Percentiles rank a stretch among this genome's conserved stretches.
phyloP scores from a whole-genome alignment of 2,797 vertebrate genomes.

The Buphagus erythrorhynchus region DNA sequence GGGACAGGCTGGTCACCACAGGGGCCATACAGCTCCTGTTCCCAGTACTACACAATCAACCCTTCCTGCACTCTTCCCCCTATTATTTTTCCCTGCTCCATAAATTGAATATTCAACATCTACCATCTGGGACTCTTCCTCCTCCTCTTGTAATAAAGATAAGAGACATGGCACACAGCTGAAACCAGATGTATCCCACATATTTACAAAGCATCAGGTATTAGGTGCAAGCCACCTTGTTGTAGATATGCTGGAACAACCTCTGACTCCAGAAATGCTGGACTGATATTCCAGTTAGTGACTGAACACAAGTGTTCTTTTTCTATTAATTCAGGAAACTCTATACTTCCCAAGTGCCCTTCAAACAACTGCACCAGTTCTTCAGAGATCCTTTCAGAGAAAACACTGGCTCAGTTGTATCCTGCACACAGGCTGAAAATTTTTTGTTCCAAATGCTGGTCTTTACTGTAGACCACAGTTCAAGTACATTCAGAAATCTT shows the following conservation, averaged over 20 bases:
- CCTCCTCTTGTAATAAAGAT: background rate
- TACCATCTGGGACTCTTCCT: background rate
- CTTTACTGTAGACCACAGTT: background rate
- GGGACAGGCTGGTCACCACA: rapidly evolving
- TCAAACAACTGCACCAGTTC: background rate
- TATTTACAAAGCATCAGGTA: background rate
- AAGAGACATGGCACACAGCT: background rate
- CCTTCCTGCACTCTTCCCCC: background rate
- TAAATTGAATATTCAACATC: background rate
- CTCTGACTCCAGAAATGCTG: background rate
- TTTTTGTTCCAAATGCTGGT: background rate
- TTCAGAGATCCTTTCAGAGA: background rate
- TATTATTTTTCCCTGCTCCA: rapidly evolving
- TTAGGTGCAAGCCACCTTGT: background rate
- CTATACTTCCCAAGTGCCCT: background rate
- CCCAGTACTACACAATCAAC: background rate
- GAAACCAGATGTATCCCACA: background rate
- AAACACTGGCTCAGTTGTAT: background rate
- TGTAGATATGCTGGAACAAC: background rate
- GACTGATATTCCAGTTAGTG: background rate
- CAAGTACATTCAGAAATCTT: background rate
- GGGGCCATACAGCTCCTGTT: background rate
- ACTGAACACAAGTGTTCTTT: background rate
- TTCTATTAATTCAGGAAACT: background rate
- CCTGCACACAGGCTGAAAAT: background rate